These are phyloP conservation scores for Cyprinodon diabolis DNA, from an alignment of 2,797 vertebrate species.

Conservation along the genomic window DNA sequence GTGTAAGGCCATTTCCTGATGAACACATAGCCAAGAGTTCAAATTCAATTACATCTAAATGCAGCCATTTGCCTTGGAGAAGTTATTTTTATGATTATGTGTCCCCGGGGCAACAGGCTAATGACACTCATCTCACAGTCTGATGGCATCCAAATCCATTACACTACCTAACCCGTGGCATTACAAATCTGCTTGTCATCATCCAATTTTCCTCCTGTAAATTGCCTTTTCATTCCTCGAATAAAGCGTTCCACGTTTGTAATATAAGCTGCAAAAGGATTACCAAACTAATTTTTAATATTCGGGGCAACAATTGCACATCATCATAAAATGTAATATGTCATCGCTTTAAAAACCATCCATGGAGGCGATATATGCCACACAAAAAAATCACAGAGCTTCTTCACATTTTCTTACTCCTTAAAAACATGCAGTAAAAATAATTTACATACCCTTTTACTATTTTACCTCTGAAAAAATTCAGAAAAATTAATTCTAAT, in stretches of 20 bases:
- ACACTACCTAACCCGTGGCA: constrained; percentile 73
- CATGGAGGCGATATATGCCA: constrained; percentile 20
- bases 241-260: constrained; percentile 68
- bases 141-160: constrained; percentile 78
- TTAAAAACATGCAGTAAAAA: not conserved
- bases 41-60: constrained; percentile 73
- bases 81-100: constrained; percentile 69
- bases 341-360: constrained; percentile 62
- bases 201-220: constrained; percentile 80
- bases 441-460: not conserved
- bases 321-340: constrained; percentile 61
- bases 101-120: constrained; percentile 75
- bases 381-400: too few species aligned
- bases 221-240: constrained; percentile 78
- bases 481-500: not conserved
- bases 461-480: not conserved
- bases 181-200: constrained; percentile 76
- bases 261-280: constrained; percentile 76
- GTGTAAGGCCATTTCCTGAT: constrained; percentile 34
- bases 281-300: constrained; percentile 76
- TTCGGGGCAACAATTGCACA: constrained; percentile 75
- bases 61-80: constrained; percentile 62
- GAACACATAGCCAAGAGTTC: constrained; percentile 46
- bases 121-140: constrained; percentile 75
- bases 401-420: too few species aligned